Conservation (phyloP, 2,888 invertebrate species). For the Papilio demoleus region DNA sequence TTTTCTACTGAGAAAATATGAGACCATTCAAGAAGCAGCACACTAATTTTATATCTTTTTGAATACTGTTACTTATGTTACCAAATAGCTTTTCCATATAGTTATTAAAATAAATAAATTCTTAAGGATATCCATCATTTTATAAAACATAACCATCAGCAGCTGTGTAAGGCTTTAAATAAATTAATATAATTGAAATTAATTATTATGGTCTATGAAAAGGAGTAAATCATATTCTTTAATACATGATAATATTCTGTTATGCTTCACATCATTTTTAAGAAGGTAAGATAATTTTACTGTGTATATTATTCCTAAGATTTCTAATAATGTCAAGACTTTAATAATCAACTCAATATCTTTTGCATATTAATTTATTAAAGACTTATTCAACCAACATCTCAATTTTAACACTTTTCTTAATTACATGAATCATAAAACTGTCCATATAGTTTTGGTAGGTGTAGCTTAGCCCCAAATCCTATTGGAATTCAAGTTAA, state of each 20-base stretch:
- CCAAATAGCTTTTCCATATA: too few species aligned
- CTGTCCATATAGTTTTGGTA: neutral
- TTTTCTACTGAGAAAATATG: too few species aligned
- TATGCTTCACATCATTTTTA: too few species aligned
- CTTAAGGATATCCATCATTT: neutral
- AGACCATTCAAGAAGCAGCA: neutral
- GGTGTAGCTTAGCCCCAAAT: neutral
- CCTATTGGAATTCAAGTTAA: neutral
- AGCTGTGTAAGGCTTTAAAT: neutral
- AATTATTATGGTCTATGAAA: neutral
- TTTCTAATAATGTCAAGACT: neutral
- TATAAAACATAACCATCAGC: neutral
- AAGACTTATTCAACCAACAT: neutral
- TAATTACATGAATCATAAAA: neutral
- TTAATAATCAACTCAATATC: neutral
- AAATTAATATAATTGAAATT: neutral
- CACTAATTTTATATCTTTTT: slow-evolving; percentile 37
- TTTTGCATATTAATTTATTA: neutral
- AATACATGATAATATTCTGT: too few species aligned
- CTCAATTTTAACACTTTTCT: neutral
- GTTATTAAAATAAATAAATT: neutral
- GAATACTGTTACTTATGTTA: neutral
- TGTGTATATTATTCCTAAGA: neutral
- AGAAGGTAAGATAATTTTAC: neutral
- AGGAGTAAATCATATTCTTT: neutral